Base-by-base conservation (phyloP, 2,113 vertebrate species). In the Leiothrix lutea region DNA sequence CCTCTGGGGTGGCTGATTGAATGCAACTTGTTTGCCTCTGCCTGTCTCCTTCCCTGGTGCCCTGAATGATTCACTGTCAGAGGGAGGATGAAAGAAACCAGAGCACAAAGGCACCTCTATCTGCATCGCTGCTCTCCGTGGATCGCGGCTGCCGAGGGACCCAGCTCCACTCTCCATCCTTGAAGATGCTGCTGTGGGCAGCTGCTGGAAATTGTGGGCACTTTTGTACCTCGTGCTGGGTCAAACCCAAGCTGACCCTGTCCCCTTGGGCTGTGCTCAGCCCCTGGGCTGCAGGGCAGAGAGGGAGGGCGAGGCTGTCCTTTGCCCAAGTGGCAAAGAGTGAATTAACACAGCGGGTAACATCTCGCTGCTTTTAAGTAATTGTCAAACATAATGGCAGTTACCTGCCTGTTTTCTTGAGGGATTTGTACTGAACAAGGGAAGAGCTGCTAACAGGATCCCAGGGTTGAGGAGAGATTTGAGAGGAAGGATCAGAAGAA, bases 401-500 rank as follows among this genome's bases (percentile, higher is more conserved):
- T 28, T 90, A 92, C 86, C 88, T 96, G 92, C 51, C 66, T 89
- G 87, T 83, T 95, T 96, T 83, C 95, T 88, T 90, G 81, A 92
- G 91, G 75, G 92, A 93, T 90, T 93, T 80, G 77, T 86, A 57
- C 73, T 75, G 86, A 96, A 72, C 54, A 84, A 82, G 94, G 62
- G 42, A 95, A 95, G 91, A 93, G 56, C 88, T 94, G 90, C 72
- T 91, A 92, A 89, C 93, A 93, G 74, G 75, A 91, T 82, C 87
- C 66, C 47, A 66, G 66, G 85, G 48, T 17, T 60, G 82, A 89
- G 67, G 77, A 91, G 87, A 77, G 79, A 73, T 86, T 94, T 82
- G 85, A 94, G 88, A 89, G 84, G 81, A 92, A 94, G 91, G 73
- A 94, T 90, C 74, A 90, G 62, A 94, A 95, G 85, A 85, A 95